Evolutionary conservation across 2,888 invertebrate species (phyloP).

Genomic region (Galerucella calmariensis): DNA sequence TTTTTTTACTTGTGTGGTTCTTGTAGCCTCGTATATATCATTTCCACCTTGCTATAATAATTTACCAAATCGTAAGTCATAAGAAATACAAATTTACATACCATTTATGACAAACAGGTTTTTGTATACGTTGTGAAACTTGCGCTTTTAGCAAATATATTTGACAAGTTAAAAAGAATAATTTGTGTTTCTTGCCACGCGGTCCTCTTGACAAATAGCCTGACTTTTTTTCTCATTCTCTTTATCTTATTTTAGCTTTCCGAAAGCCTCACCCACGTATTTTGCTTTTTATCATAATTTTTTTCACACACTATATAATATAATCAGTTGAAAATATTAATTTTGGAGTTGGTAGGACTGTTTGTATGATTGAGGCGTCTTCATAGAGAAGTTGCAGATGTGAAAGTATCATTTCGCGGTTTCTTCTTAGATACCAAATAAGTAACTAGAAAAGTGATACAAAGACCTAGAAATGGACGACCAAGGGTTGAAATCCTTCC

Average conservation of each 20-base stretch:
- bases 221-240: slow-evolving; percentile 9
- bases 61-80: slow-evolving; percentile 28
- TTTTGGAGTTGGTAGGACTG: no score
- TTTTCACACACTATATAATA: neutral
- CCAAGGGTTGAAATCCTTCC: no score
- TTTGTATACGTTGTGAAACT: slow-evolving; percentile 41
- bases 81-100: slow-evolving; percentile 35
- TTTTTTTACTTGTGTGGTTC: neutral
- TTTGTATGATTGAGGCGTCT: no score
- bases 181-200: slow-evolving; percentile 23
- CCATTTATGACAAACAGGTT: slow-evolving; percentile 45
- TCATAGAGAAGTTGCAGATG: no score
- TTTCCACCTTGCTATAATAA: slow-evolving; percentile 14
- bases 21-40: neutral
- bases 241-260: neutral
- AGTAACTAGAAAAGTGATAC: no score
- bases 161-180: slow-evolving; percentile 42
- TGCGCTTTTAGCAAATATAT: slow-evolving; percentile 45
- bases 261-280: neutral
- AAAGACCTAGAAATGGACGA: no score
- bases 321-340: neutral
- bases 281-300: neutral
- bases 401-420: no score
- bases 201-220: slow-evolving; percentile 30
- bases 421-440: no score